phyloP scores from a whole-genome alignment of 1,140 invertebrate species.

The Copidosoma floridanum region DNA sequence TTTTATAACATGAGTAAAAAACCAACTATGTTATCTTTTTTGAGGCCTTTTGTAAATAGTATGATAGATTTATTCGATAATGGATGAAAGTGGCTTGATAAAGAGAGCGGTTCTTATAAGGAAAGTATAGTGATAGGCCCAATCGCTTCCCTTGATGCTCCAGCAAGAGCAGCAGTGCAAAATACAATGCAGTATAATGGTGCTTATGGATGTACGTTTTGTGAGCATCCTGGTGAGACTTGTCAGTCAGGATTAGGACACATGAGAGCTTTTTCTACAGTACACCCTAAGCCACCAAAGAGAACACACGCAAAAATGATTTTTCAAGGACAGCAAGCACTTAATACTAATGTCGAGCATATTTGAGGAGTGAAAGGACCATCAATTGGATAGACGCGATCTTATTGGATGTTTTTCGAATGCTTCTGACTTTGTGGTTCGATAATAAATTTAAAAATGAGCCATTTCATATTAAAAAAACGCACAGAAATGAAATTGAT shows the following conservation, averaged over 20 bases:
- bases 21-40: conserved; percentile 19
- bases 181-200: conserved; percentile 24
- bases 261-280: neutral
- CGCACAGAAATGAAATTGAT: neutral
- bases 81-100: conserved; percentile 6
- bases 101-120: neutral
- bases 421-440: neutral
- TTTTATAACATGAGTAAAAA: conserved; percentile 14
- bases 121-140: conserved; percentile 12
- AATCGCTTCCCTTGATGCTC: conserved; percentile 15
- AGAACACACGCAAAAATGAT: neutral
- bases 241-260: neutral
- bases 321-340: neutral
- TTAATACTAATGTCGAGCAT: neutral
- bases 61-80: neutral
- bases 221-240: neutral
- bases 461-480: conserved; percentile 2
- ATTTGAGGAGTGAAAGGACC: conserved; percentile 1
- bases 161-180: conserved; percentile 17
- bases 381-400: neutral
- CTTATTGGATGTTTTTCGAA: neutral
- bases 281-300: neutral
- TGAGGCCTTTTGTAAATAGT: neutral
- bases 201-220: neutral
- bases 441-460: neutral